Evolutionary conservation across 2,888 invertebrate genomes (phyloP), one percentile per base, ranked within the genome.

Genomic region (Elmis aenea): DNA sequence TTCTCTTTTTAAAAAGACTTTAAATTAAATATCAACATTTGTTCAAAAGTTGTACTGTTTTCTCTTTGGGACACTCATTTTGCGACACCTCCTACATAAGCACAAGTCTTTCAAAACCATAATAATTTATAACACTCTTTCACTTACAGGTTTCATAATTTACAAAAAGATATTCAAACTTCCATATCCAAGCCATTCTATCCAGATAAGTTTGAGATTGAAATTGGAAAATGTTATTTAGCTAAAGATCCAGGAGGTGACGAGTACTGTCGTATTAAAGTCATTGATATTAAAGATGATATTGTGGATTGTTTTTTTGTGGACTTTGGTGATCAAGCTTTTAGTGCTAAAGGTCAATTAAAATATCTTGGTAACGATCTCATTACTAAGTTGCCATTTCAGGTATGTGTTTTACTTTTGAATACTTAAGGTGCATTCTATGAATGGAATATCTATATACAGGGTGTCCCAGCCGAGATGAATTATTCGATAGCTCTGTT

Each of bases 261-360:
- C 1, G 58, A 60, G 1, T 74, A 66, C 46, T 68, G 69, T 42
- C 60, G 78, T 28, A 72, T 74, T 2, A 60, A 71, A 42, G 62
- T 77, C 2, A 63, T 69, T 10, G 55, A 64, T 15, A 53, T 68
- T 5, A 54, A 59, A 2, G 54, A 61, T n/a, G 52, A 57, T n/a
- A 68, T 67, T 48, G 70, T 71, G 0, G 67, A 73, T 40, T 74
- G 74, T 44, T 79, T 79, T 53, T 80, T 74, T 54, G 76, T 80
- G 0, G 82, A 82, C 57, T 75, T 75, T 51, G 82, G 80, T 0
- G 79, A 80, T 54, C 71, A 66, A 54, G 64, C 64, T 24, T 55
- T 60, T 0, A 66, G 79, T 1, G 42, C 62, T 0, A 46, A 57
- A 2, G 54, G 64, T 2, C 62, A 73, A 45, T 46, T 81, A 11